These are phyloP conservation scores for Homarus americanus DNA, from an alignment of 1,140 invertebrate species.

Conservation along the genomic window DNA sequence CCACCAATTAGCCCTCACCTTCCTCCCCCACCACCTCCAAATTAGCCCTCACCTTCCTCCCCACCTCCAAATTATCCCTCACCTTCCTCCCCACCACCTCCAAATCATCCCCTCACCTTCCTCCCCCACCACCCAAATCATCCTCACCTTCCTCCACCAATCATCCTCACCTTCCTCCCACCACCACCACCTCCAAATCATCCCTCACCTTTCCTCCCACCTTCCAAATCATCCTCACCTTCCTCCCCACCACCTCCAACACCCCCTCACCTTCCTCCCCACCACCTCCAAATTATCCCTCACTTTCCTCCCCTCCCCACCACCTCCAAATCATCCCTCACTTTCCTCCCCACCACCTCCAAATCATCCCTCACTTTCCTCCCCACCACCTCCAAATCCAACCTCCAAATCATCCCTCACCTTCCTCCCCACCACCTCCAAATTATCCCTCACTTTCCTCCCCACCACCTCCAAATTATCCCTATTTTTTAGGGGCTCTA, in stretches of 20 bases:
- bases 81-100: no score
- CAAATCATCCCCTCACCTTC: no score
- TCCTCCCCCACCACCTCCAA: no score
- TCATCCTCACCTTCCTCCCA: no score
- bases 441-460: neutral
- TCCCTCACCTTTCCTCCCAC: neutral
- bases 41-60: no score
- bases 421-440: neutral
- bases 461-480: neutral
- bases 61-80: no score
- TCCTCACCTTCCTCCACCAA: no score
- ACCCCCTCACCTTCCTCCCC: neutral
- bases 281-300: neutral
- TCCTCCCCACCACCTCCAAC: neutral
- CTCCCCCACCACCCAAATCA: no score
- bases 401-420: neutral
- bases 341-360: neutral
- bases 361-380: neutral
- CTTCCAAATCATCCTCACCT: neutral
- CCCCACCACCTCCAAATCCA: neutral
- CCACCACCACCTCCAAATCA: neutral
- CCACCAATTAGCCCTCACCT: no score
- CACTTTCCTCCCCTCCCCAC: neutral
- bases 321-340: neutral
- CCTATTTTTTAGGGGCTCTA: no score